phyloP scores from a whole-genome alignment of 2,797 vertebrate species.

The Sebastolobus alascanus region DNA sequence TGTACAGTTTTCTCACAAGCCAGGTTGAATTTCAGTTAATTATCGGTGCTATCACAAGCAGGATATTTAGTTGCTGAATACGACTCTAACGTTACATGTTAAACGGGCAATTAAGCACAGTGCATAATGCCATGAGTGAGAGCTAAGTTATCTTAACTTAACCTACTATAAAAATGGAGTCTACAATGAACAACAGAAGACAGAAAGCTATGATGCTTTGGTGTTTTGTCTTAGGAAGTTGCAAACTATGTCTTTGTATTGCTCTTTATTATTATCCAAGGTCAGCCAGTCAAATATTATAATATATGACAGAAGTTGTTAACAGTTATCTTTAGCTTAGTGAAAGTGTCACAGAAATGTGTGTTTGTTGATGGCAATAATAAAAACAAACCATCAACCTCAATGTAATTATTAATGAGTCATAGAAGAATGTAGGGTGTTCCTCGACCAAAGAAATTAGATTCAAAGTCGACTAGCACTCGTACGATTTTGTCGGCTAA shows the following conservation, averaged over 20 bases:
- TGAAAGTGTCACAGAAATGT: not conserved
- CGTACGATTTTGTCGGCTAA: too few species aligned
- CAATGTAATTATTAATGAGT: not conserved
- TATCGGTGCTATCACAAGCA: not conserved
- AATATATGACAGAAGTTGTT: not conserved
- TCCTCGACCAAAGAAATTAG: too few species aligned
- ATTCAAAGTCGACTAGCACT: too few species aligned
- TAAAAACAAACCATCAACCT: not conserved
- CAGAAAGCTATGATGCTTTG: not conserved
- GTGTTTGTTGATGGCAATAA: not conserved
- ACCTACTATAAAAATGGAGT: not conserved
- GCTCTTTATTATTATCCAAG: not conserved
- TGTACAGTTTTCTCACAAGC: conserved; percentile 6
- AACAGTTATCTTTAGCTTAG: not conserved
- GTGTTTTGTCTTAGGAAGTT: not conserved
- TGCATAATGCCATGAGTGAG: conserved; percentile 4
- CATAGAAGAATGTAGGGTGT: not conserved
- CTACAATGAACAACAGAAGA: not conserved
- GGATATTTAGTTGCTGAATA: not conserved
- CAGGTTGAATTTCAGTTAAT: conserved; percentile 22
- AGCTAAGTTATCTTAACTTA: conserved; percentile 1
- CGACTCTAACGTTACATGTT: not conserved
- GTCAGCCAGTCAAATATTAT: not conserved
- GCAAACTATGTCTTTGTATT: not conserved
- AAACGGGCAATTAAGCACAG: conserved; percentile 12